Conservation (phyloP, 2,888 invertebrate species). For the Creontiades dilutus region DNA sequence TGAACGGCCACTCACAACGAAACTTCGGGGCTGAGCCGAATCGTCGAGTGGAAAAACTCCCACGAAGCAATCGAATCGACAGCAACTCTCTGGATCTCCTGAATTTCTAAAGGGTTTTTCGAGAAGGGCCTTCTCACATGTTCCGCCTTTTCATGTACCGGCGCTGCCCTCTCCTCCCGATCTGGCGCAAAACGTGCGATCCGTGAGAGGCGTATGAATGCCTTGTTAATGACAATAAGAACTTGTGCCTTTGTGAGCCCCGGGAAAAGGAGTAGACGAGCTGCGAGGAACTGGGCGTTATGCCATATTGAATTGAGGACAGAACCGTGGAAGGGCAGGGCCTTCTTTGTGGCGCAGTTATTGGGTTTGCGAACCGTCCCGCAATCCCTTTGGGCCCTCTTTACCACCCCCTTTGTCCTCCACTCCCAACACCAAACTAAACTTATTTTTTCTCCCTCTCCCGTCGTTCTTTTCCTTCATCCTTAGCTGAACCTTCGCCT, state of each 20-base stretch:
- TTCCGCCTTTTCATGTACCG: slow-evolving; percentile 15
- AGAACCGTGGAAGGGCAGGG: slow-evolving; percentile 35
- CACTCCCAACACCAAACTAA: slow-evolving; percentile 56
- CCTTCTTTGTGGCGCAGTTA: slow-evolving; percentile 56
- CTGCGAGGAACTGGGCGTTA: slow-evolving; percentile 49
- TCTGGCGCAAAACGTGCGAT: slow-evolving; percentile 6
- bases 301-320: slow-evolving; percentile 57
- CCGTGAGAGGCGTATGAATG: slow-evolving; percentile 49
- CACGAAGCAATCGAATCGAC: not conserved
- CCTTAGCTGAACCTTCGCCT: slow-evolving; percentile 6
- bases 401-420: slow-evolving; percentile 60
- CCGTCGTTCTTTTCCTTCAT: not conserved
- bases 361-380: slow-evolving; percentile 66
- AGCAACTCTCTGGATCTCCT: not conserved
- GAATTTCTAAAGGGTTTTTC: not conserved
- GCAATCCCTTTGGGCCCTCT: slow-evolving; percentile 67
- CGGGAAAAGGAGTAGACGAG: slow-evolving; percentile 10
- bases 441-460: slow-evolving; percentile 55
- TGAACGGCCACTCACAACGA: too few species aligned
- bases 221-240: slow-evolving; percentile 51
- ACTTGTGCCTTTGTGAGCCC: slow-evolving; percentile 47
- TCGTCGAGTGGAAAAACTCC: too few species aligned
- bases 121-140: slow-evolving; percentile 27
- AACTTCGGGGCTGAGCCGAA: too few species aligned
- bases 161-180: not conserved